Evolutionary conservation across 2,113 vertebrate species (phyloP).

Genomic region (Ceyx melanurus): DNA sequence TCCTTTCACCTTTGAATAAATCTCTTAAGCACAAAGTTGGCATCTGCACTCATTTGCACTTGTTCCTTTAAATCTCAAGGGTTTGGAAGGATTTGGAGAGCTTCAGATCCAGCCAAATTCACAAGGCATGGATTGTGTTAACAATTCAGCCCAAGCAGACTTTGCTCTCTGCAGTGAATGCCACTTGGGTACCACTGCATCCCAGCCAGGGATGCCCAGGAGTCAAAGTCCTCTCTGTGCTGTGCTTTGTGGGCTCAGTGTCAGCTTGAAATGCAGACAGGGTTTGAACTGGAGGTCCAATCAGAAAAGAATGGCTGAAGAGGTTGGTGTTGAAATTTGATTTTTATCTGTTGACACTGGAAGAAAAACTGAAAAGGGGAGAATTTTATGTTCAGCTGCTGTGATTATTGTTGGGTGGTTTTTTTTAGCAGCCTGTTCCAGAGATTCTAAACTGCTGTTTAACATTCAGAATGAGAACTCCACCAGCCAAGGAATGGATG

Average conservation of each 20-base stretch:
- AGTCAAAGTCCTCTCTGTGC: conserved; percentile 41
- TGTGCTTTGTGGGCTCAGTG: conserved; percentile 21
- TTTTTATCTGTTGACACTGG: not conserved
- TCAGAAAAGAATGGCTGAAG: not conserved
- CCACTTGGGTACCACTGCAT: not conserved
- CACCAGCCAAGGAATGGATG: not conserved
- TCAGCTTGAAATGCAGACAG: not conserved
- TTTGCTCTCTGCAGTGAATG: not conserved
- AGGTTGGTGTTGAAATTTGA: not conserved
- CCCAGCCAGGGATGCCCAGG: conserved; percentile 18
- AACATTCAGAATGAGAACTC: not conserved
- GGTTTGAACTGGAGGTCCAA: not conserved
- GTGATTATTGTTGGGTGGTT: not conserved
- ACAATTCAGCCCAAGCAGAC: not conserved
- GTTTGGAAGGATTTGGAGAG: not conserved
- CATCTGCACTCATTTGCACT: conserved; percentile 2
- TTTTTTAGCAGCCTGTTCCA: not conserved
- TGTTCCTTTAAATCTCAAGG: conserved; percentile 7
- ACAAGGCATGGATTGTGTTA: not conserved
- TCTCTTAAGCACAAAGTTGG: not conserved
- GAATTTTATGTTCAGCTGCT: not conserved
- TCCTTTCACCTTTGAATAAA: conserved; percentile 11
- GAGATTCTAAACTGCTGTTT: not conserved
- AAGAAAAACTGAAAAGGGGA: not conserved
- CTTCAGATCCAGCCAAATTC: not conserved